Evolutionary conservation across 2,797 vertebrate species (phyloP).

Genomic region (Fratercula arctica): DNA sequence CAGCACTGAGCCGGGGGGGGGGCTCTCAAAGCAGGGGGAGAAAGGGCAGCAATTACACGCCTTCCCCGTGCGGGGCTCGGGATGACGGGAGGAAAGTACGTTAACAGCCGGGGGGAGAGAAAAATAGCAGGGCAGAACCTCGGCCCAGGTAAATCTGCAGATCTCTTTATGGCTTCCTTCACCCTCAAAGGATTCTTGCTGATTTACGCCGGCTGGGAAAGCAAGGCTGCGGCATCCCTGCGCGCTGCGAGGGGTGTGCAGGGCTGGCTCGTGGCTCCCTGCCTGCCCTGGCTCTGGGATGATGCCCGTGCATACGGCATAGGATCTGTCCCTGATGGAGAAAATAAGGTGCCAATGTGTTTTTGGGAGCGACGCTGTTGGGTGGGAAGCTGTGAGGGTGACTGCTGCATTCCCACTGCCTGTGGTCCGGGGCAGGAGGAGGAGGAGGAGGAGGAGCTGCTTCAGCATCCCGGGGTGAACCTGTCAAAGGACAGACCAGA

Average conservation of each 20-base stretch:
- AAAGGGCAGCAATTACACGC: conserved; percentile 22
- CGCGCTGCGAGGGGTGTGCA: fast-evolving
- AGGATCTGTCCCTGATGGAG: neutral
- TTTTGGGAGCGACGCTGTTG: neutral
- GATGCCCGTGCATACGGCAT: fast-evolving
- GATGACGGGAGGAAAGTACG: neutral
- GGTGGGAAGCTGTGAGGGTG: neutral
- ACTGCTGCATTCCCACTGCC: neutral
- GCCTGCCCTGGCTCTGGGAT: neutral
- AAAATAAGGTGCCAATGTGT: neutral
- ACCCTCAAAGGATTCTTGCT: neutral
- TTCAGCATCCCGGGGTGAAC: neutral
- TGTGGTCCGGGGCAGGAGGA: neutral
- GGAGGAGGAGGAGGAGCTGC: neutral
- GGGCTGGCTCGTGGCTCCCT: neutral
- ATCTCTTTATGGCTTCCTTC: neutral
- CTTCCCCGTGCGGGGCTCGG: neutral
- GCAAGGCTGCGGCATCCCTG: neutral
- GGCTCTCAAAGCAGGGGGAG: neutral
- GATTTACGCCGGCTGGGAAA: neutral
- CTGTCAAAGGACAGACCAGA: neutral
- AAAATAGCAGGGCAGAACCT: neutral
- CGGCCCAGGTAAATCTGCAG: neutral
- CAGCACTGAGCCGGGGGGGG: fast-evolving
- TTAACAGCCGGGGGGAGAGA: conserved; percentile 1